Percentiles rank a stretch among this genome's conserved stretches.
phyloP scores from a whole-genome alignment of 1,140 invertebrate species.

The Ephestia elutella region DNA sequence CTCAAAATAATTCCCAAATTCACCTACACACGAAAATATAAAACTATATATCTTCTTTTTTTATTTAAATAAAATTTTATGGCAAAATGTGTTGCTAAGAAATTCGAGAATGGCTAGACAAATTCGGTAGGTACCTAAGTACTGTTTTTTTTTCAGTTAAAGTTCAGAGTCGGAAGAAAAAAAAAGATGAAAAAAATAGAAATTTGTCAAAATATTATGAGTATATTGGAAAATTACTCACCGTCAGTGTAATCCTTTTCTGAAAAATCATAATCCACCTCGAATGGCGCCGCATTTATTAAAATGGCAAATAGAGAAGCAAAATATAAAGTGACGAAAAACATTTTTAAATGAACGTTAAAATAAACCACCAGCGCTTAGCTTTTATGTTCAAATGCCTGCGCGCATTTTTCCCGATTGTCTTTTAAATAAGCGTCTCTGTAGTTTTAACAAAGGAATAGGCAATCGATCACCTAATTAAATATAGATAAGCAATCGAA shows the following conservation, averaged over 20 bases:
- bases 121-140: too few relatives aligned
- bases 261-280: not conserved
- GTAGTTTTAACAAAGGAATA: conserved; percentile 22
- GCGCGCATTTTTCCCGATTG: not conserved
- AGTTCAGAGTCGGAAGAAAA: too few relatives aligned
- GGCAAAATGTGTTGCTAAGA: too few relatives aligned
- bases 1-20: conserved; percentile 69
- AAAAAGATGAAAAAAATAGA: too few relatives aligned
- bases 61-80: too few relatives aligned
- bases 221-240: not conserved
- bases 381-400: not conserved
- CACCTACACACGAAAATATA: conserved; percentile 19
- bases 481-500: conserved; percentile 39
- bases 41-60: not conserved
- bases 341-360: not conserved
- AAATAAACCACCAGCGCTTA: not conserved
- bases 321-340: not conserved
- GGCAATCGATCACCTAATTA: conserved; percentile 57
- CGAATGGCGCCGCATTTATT: not conserved
- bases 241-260: not conserved
- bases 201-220: too few relatives aligned
- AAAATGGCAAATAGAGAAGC: not conserved
- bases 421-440: not conserved
- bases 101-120: too few relatives aligned
- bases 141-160: too few relatives aligned